Evolutionary conservation across 2,113 vertebrate genomes (phyloP), one percentile per base, ranked within the genome.

Genomic region (Peucedramus taeniatus): DNA sequence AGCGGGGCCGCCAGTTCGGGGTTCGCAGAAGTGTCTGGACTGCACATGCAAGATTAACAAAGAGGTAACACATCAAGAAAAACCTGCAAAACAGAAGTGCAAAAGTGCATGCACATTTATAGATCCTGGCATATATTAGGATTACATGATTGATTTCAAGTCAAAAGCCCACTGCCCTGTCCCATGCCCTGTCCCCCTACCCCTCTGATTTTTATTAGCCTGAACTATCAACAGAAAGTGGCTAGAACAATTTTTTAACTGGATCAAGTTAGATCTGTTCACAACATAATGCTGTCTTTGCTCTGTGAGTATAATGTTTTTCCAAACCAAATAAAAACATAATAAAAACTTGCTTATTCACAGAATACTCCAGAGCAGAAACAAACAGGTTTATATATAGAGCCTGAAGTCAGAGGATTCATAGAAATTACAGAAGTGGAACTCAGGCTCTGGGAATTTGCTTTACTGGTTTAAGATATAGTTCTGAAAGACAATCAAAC

Each of bases 31-130:
- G 99, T 0, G 99, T 99, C 96, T 99, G 99, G 26, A 99, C 99
- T 6, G 99, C 99, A 95, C 99, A 99, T 3, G 99, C 99, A 60
- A 99, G 97, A 96, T 99, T 99, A 87, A 99, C 99, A 93, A 99
- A 99, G 77, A 99, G 98, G 96, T 99, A 99, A 87, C 99, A 99
- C 99, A 99, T 99, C 97, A 99, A 92, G 97, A 99, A 99, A 97
- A 99, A 99, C 99, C 99, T 99, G 97, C 54, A 50, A 86, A 79
- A 37, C 20, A 37, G 2, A 75, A n/a, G 17, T 4, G 11, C n/a
- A 88, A 57, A 33, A 42, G 3, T 6, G 85, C 47, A 64, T 12
- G 26, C 18, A 40, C 40, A 53, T n/a, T 35, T 69, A 44, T 7
- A 60, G 63, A 71, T 47, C 24, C 47, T 83, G 35, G 24, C 20